Conservation (phyloP, 2,797 vertebrate species). For the Carcharodon carcharias region DNA sequence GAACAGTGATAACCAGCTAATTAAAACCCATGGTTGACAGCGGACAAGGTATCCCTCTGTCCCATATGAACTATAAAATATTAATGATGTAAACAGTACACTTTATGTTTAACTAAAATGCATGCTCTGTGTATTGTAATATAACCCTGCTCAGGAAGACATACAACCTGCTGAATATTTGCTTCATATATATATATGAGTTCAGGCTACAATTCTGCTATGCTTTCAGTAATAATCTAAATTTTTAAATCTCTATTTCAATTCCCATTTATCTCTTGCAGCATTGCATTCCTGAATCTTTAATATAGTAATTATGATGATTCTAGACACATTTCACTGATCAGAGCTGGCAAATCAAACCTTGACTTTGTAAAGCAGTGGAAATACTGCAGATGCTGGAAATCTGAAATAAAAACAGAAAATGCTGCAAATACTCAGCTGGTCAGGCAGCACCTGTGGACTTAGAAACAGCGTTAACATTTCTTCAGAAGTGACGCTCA, state of each 20-base stretch:
- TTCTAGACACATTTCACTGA: too few species aligned
- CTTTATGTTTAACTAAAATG: not conserved
- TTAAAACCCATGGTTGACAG: not conserved
- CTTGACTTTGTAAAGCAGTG: too few species aligned
- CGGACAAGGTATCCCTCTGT: not conserved
- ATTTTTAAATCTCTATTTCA: not conserved
- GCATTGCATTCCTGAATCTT: not conserved
- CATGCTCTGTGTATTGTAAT: not conserved
- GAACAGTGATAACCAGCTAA: not conserved
- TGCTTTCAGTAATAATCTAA: not conserved
- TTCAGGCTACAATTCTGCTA: not conserved
- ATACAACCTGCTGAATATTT: not conserved
- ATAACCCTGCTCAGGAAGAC: not conserved
- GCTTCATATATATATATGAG: not conserved
- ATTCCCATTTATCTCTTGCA: not conserved
- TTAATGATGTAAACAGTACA: not conserved
- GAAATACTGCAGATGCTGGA: not conserved
- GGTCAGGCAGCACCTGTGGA: not conserved
- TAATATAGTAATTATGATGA: not conserved
- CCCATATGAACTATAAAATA: not conserved
- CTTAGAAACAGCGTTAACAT: not conserved
- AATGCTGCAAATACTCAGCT: not conserved
- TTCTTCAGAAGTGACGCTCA: not conserved
- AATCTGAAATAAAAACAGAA: not conserved
- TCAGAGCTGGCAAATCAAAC: not conserved